Conservation (phyloP, 1,140 invertebrate species). For the Delia radicum region DNA sequence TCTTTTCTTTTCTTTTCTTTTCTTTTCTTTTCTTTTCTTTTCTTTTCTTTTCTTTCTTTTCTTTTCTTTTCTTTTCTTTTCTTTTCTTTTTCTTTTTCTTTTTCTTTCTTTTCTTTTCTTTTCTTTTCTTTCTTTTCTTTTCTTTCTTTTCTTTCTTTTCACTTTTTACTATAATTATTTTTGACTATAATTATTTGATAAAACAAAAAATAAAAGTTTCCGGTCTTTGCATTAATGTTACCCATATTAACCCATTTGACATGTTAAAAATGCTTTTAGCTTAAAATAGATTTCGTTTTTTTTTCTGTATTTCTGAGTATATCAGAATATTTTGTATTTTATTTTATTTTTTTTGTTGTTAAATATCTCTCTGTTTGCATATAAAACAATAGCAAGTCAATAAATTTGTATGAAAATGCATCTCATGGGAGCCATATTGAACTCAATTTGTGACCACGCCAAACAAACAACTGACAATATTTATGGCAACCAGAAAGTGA, state of each 20-base stretch:
- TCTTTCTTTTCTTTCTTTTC: no score
- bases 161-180: no score
- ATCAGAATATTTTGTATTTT: not conserved
- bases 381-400: conserved; percentile 14
- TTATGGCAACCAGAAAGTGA: conserved; percentile 21
- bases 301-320: not conserved
- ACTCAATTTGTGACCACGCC: conserved; percentile 22
- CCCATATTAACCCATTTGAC: not conserved
- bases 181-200: no score
- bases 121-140: no score
- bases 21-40: no score
- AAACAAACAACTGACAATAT: conserved; percentile 12
- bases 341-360: not conserved
- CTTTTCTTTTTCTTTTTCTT: no score
- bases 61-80: no score
- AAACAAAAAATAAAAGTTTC: no score
- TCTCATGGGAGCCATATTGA: conserved; percentile 23
- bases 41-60: no score
- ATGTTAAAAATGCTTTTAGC: conserved; percentile 22
- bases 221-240: no score
- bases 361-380: not conserved
- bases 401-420: conserved; percentile 15
- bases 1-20: no score
- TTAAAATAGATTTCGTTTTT: not conserved
- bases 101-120: no score